phyloP scores from a whole-genome alignment of 2,888 invertebrate genomes.

The Branchellion lobata region DNA sequence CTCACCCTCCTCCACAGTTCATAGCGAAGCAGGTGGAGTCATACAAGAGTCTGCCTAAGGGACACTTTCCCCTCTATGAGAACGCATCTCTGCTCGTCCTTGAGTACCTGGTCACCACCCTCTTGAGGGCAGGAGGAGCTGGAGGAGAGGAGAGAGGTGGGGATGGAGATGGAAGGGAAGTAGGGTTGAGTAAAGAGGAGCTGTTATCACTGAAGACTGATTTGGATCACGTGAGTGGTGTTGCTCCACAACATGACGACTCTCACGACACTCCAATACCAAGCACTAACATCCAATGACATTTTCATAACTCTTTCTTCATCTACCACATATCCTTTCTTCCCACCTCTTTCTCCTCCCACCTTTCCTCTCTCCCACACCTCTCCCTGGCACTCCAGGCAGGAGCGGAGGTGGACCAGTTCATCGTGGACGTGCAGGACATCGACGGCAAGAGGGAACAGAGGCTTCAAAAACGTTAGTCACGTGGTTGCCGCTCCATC shows the following conservation, averaged over 20 bases:
- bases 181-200: background rate
- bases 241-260: no score
- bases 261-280: no score
- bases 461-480: slow-evolving; percentile 24
- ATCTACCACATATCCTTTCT: no score
- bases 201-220: background rate
- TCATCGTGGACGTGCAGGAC: slow-evolving; percentile 16
- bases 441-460: slow-evolving; percentile 31
- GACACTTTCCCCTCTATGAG: slow-evolving; percentile 17
- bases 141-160: background rate
- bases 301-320: no score
- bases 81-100: background rate
- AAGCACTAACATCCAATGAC: no score
- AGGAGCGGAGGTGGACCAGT: slow-evolving; percentile 16
- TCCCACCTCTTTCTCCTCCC: no score
- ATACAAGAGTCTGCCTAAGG: background rate
- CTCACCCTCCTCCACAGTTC: background rate
- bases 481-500: background rate
- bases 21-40: background rate
- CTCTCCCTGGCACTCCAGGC: background rate
- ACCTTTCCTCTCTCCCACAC: no score
- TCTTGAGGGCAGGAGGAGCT: background rate
- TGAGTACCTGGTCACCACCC: background rate
- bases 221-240: no score
- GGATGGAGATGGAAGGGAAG: background rate